A percentile compares a stretch with the other conserved stretches of the same genome.
Evolutionary conservation across 2,797 vertebrate genomes (phyloP).

Genomic region (Chrosomus eos): DNA sequence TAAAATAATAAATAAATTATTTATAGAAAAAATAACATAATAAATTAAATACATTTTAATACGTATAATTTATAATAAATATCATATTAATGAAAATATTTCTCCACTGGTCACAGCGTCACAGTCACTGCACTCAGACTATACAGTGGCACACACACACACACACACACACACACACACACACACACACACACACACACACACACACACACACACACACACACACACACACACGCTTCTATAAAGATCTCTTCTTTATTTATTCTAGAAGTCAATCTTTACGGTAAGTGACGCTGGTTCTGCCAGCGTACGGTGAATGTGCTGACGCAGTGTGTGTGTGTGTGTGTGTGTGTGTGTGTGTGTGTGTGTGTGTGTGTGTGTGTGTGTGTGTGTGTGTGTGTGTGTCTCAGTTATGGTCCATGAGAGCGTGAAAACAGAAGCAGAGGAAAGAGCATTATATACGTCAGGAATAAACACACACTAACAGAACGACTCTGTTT

Average conservation of each 20-base stretch:
- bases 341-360: too few species aligned
- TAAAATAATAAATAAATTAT: not conserved
- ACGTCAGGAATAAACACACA: constrained; percentile 42
- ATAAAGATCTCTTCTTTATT: constrained; percentile 52
- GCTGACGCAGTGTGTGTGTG: constrained; percentile 35
- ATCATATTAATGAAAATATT: not conserved
- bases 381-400: too few species aligned
- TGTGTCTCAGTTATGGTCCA: constrained; percentile 22
- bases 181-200: not conserved
- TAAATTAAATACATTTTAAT: not conserved
- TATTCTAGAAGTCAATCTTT: constrained; percentile 52
- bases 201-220: constrained; percentile 30
- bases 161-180: constrained; percentile 7
- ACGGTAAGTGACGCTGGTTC: constrained; percentile 36
- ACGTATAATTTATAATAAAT: not conserved
- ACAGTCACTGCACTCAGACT: not conserved
- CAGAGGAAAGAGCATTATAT: constrained; percentile 36
- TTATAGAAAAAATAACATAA: not conserved
- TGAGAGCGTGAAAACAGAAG: constrained; percentile 52
- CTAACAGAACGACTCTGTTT: not conserved
- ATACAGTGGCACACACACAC: not conserved
- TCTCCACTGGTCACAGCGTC: not conserved
- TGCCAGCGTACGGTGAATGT: constrained; percentile 17
- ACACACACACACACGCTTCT: constrained; percentile 4
- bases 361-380: constrained; percentile 5